Evolutionary conservation across 1,140 invertebrate species (phyloP).

Genomic region (Delia radicum): DNA sequence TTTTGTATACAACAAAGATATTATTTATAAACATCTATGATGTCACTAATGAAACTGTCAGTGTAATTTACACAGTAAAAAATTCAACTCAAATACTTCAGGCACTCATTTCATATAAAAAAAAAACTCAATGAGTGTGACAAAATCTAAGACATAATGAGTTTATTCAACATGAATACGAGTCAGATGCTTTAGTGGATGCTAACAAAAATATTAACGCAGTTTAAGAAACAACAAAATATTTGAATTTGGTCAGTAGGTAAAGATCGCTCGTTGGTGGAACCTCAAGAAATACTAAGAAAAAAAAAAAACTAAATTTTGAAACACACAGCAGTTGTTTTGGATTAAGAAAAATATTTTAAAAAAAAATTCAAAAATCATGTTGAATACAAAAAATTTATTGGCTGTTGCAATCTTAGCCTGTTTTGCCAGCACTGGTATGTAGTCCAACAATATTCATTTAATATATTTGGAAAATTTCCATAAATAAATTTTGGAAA

Average conservation of each 20-base stretch:
- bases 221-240: neutral
- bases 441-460: constrained; percentile 12
- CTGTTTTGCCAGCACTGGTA: constrained; percentile 42
- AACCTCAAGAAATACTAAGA: neutral
- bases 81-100: no score
- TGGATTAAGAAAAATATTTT: neutral
- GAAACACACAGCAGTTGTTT: constrained; percentile 13
- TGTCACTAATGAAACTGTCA: no score
- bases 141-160: no score
- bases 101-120: no score
- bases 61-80: no score
- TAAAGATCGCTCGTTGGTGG: neutral
- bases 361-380: constrained; percentile 36
- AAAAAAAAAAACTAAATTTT: neutral
- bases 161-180: no score
- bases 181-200: neutral
- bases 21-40: no score
- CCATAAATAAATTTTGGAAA: no score
- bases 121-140: no score
- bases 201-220: neutral
- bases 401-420: constrained; percentile 43
- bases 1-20: no score
- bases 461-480: neutral
- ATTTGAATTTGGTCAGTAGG: neutral
- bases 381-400: constrained; percentile 39